Conservation (phyloP, 2,888 invertebrate species). For the Tuta absoluta region DNA sequence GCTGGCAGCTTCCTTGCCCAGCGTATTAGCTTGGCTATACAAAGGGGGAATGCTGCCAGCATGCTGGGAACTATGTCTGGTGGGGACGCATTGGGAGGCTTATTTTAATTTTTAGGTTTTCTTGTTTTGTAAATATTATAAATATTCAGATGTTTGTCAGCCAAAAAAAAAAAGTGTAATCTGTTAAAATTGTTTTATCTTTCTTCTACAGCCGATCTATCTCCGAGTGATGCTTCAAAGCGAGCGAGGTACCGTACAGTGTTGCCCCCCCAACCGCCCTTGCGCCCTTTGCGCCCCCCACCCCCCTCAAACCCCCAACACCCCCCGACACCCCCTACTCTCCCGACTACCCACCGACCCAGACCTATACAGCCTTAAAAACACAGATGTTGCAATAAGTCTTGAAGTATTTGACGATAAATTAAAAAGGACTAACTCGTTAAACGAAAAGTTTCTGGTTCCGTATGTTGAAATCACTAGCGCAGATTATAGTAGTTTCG, state of each 20-base stretch:
- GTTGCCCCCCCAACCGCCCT: constrained; percentile 74
- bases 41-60: too few relatives aligned
- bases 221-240: constrained; percentile 85
- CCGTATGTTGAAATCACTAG: constrained; percentile 77
- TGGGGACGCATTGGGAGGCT: too few relatives aligned
- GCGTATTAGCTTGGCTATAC: too few relatives aligned
- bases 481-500: constrained; percentile 67
- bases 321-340: constrained; percentile 34
- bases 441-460: constrained; percentile 62
- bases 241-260: constrained; percentile 88
- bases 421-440: constrained; percentile 53
- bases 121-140: too few relatives aligned
- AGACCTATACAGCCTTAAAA: constrained; percentile 49
- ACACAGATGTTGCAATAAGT: constrained; percentile 38
- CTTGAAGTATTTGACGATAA: constrained; percentile 47
- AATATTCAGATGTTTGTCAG: too few relatives aligned
- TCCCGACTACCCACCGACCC: constrained; percentile 59
- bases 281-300: constrained; percentile 59
- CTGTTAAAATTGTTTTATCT: constrained; percentile 24
- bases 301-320: constrained; percentile 42
- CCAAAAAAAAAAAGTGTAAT: too few relatives aligned
- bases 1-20: too few relatives aligned
- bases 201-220: constrained; percentile 87
- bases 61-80: too few relatives aligned
- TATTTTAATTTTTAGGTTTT: too few relatives aligned